Conservation (phyloP, 1,140 invertebrate species). For the Apis cerana region DNA sequence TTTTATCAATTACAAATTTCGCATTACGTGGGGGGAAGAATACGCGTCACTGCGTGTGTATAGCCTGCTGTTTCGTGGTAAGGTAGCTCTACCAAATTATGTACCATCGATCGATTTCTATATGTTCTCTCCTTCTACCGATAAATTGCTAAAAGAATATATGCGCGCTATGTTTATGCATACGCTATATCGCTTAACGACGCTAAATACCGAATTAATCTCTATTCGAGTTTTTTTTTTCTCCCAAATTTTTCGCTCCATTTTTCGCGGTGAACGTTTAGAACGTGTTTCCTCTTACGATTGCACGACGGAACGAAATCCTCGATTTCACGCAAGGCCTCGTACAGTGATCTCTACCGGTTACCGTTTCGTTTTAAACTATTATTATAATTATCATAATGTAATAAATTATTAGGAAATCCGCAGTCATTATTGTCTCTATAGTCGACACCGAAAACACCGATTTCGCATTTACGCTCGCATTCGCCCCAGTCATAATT, state of each 20-base stretch:
- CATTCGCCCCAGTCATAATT: constrained; percentile 41
- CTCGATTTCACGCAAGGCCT: constrained; percentile 32
- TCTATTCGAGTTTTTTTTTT: constrained; percentile 4
- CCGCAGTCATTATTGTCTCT: constrained; percentile 51
- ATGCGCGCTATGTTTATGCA: constrained; percentile 53
- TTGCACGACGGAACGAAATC: background rate
- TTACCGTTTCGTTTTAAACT: constrained; percentile 11
- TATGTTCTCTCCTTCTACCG: constrained; percentile 30
- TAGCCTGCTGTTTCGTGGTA: constrained; percentile 6
- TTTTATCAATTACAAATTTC: constrained; percentile 2
- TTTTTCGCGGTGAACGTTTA: background rate
- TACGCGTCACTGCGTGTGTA: constrained; percentile 51
- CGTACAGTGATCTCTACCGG: constrained; percentile 30
- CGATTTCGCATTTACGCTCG: constrained; percentile 35
- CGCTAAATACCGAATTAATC: constrained; percentile 16
- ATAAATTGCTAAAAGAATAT: constrained; percentile 74
- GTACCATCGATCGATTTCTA: constrained; percentile 1
- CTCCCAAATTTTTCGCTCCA: background rate
- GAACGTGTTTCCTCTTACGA: background rate
- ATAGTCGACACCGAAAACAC: constrained; percentile 48
- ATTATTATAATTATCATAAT: constrained; percentile 24
- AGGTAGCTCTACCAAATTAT: constrained; percentile 22
- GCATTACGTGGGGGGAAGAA: background rate
- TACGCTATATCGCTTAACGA: constrained; percentile 30
- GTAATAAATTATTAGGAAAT: constrained; percentile 51